Conservation (phyloP, 2,888 invertebrate species). For the Dione vanillae region DNA sequence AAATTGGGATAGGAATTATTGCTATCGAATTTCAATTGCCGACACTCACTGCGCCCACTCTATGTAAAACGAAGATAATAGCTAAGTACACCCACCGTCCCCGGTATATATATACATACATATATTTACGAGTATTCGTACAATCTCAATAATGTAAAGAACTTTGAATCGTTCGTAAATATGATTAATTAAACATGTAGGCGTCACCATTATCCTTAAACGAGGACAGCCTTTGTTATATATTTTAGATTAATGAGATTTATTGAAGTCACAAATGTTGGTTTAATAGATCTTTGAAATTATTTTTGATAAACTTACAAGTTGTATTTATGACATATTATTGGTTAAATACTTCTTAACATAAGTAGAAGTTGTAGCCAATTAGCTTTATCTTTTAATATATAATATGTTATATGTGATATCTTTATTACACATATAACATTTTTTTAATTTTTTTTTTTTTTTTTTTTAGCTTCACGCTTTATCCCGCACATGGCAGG, state of each 20-base stretch:
- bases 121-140: no score
- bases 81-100: no score
- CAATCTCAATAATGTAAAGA: neutral
- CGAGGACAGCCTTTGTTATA: constrained; percentile 7
- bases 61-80: no score
- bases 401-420: no score
- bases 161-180: neutral
- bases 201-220: constrained; percentile 11
- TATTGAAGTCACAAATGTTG: neutral
- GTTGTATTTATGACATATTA: neutral
- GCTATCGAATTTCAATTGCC: no score
- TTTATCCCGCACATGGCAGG: no score
- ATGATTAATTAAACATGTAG: constrained; percentile 14
- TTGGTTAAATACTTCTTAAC: neutral
- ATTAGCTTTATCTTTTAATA: no score
- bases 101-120: neutral
- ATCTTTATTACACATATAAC: no score
- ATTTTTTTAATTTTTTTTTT: no score
- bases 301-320: neutral
- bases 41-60: no score
- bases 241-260: neutral
- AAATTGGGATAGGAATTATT: no score
- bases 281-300: neutral
- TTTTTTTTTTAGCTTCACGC: no score
- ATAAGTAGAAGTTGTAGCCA: neutral